phyloP scores from a whole-genome alignment of 2,113 vertebrate species.

The Epinephelus cyanopodus region DNA sequence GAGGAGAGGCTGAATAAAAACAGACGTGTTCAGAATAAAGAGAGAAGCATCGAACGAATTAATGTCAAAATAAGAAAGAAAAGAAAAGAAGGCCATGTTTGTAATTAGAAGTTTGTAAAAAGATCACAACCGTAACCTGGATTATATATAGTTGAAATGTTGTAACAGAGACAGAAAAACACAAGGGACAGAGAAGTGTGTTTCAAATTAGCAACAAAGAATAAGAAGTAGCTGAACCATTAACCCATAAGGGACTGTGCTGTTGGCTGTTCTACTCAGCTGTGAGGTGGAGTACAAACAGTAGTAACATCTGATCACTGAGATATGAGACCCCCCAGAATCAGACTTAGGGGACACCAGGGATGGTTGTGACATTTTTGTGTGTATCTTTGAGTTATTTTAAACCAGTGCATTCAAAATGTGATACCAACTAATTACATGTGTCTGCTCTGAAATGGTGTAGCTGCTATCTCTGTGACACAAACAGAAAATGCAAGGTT shows the following conservation, averaged over 20 bases:
- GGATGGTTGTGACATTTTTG: no score
- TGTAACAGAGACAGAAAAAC: neutral
- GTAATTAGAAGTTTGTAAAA: neutral
- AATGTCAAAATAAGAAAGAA: neutral
- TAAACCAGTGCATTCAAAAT: neutral
- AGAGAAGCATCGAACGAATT: constrained; percentile 18
- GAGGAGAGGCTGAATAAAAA: constrained; percentile 5
- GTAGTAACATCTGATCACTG: no score
- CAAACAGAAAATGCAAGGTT: no score
- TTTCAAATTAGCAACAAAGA: neutral
- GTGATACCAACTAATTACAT: neutral
- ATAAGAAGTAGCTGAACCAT: neutral
- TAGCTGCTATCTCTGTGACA: neutral
- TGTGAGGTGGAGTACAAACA: neutral
- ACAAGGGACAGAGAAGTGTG: neutral
- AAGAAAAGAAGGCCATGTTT: neutral
- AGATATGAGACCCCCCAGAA: neutral
- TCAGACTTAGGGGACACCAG: neutral
- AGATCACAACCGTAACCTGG: neutral
- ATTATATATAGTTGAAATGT: neutral
- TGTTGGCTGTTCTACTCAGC: neutral
- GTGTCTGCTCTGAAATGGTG: neutral
- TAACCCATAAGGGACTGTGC: neutral
- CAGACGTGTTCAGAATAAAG: constrained; percentile 52
- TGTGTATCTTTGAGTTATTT: neutral